Conservation (phyloP, 2,113 vertebrate species). For the Carollia perspicillata region DNA sequence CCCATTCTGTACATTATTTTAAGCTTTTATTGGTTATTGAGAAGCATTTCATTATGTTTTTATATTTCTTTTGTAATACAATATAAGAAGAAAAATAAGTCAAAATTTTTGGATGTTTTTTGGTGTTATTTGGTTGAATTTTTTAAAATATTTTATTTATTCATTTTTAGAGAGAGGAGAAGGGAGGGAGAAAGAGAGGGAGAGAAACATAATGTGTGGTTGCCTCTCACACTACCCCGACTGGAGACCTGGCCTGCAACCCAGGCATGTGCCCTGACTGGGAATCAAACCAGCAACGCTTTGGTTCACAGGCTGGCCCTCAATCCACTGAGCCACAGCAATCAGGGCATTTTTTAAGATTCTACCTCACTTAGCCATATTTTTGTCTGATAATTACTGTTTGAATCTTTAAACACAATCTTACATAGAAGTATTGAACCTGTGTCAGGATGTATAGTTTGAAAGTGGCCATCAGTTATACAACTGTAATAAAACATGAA, state of each 20-base stretch:
- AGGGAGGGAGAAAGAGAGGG: no score
- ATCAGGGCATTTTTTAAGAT: background rate
- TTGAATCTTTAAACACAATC: background rate
- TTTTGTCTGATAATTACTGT: background rate
- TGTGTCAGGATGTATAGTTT: background rate
- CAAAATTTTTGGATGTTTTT: background rate
- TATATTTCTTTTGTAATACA: background rate
- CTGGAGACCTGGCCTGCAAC: no score
- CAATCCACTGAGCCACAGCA: no score
- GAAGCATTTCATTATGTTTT: background rate
- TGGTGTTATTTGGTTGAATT: background rate
- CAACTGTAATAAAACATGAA: background rate
- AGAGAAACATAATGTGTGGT: no score
- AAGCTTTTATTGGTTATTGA: background rate
- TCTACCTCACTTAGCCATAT: background rate
- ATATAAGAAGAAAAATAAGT: background rate
- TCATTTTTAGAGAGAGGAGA: no score
- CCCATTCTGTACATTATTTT: background rate
- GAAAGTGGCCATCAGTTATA: background rate
- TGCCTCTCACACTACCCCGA: no score
- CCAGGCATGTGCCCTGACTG: no score
- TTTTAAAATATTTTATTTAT: background rate
- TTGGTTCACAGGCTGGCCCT: no score
- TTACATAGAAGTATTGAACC: background rate
- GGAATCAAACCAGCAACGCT: no score